Evolutionary conservation across 2,888 invertebrate genomes (phyloP), one percentile per base, ranked within the genome.

Genomic region (Zelleria hepariella): DNA sequence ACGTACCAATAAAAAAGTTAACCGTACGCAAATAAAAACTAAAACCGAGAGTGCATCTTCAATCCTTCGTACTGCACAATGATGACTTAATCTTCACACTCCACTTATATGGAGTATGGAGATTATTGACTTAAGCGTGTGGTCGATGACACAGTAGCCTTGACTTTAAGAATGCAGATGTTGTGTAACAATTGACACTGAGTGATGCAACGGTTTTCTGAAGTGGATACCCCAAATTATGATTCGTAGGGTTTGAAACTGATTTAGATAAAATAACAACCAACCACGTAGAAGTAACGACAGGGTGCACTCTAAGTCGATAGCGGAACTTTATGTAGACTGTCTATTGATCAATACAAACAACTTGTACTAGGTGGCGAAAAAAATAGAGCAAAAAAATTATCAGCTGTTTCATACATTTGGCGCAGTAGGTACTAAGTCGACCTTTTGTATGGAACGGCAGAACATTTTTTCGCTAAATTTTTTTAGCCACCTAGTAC

Each of bases 181-280:
- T 76, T 72, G 76, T 71, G 77, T 78, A 78, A 80, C 32, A 42
- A 74, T 66, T 68, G 68, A 72, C 72, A 73, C 75, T 76, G 61
- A 77, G 74, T 65, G 70, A 73, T 82, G 82, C 81, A 83, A 82
- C 82, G 77, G 80, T 84, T 81, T 78, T 67, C 63, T 53, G 32
- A 42, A 42, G 18, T 18, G 21, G 49, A 49, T 18, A 8, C 8
- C 7, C 15, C 15, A 15, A 42, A 42, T 15, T 10, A 42, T 42
- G 32, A 42, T 42, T 42, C 32, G 15, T 42, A 42, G 10, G 15
- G 32, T 42, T 42, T 15, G 32, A 42, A 42, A 42, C 32, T 15
- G 15, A n/a, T n/a, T n/a, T n/a, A n/a, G n/a, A n/a, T n/a, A n/a
- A n/a, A n/a, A n/a, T n/a, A n/a, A n/a, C n/a, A n/a, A n/a, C n/a